phyloP scores from a whole-genome alignment of 2,797 vertebrate species.

The Gephyroberyx darwinii region DNA sequence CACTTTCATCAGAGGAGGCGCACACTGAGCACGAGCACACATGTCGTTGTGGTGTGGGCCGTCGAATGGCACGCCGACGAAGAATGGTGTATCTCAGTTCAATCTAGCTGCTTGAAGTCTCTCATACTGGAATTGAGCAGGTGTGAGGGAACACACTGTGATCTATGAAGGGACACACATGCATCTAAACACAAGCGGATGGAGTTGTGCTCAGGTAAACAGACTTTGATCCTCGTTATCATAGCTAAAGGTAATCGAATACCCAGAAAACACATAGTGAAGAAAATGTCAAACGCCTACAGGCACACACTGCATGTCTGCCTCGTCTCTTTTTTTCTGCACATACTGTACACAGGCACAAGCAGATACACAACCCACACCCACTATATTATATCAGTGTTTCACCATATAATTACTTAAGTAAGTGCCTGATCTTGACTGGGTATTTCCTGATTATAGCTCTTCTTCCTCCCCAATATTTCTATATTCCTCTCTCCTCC shows the following conservation, averaged over 20 bases:
- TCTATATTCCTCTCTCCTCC: background rate
- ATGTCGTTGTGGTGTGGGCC: constrained; percentile 24
- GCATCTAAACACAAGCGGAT: constrained; percentile 43
- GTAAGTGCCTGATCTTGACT: constrained; percentile 26
- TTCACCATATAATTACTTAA: constrained; percentile 34
- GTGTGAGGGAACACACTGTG: constrained; percentile 19
- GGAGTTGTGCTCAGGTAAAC: constrained; percentile 39
- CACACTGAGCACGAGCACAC: constrained; percentile 21
- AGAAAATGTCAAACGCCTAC: constrained; percentile 16
- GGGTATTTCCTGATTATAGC: constrained; percentile 35
- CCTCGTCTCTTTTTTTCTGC: constrained; percentile 25
- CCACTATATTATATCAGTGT: constrained; percentile 22
- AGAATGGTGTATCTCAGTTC: constrained; percentile 31
- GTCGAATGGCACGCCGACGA: constrained; percentile 6
- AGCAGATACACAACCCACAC: constrained; percentile 26
- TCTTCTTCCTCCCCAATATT: constrained; percentile 16
- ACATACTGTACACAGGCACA: constrained; percentile 22
- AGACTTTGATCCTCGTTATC: constrained; percentile 52
- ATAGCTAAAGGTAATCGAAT: constrained; percentile 21
- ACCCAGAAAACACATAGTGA: constrained; percentile 22
- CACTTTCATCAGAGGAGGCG: constrained; percentile 4
- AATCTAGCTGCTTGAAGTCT: background rate
- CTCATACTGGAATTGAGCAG: constrained; percentile 26
- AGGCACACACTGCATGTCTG: constrained; percentile 1
- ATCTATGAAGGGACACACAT: constrained; percentile 31